phyloP scores from a whole-genome alignment of 2,113 vertebrate genomes.

The Prionailurus viverrinus region DNA sequence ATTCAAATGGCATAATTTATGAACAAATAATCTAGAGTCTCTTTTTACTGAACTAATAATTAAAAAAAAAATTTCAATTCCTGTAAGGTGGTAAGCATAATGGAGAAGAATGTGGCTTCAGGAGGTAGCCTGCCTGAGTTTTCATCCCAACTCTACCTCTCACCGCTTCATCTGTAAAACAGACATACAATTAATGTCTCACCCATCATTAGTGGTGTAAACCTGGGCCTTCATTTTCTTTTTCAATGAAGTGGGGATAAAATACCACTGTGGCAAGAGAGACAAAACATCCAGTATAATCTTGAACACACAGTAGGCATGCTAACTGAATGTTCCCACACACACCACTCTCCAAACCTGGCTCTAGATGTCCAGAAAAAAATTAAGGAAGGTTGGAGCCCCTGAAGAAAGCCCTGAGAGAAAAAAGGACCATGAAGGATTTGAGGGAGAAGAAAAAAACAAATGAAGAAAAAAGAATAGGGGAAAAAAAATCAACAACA shows the following conservation, averaged over 20 bases:
- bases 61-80: slow-evolving; percentile 5
- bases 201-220: background rate
- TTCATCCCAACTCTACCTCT: background rate
- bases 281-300: background rate
- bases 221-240: background rate
- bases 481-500: background rate
- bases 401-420: background rate
- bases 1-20: background rate
- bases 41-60: background rate
- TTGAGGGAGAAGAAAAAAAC: background rate
- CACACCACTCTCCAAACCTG: background rate
- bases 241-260: background rate
- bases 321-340: background rate
- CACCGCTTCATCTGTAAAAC: background rate
- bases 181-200: background rate
- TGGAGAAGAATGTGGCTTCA: background rate
- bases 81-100: background rate
- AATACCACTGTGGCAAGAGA: background rate
- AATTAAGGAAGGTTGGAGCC: background rate
- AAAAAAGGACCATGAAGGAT: background rate
- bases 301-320: background rate
- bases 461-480: background rate
- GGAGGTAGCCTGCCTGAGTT: background rate
- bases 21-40: background rate
- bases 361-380: background rate